These are phyloP conservation scores for Reinhardtius hippoglossoides DNA, from an alignment of 2,113 vertebrate genomes.

Conservation along the genomic window DNA sequence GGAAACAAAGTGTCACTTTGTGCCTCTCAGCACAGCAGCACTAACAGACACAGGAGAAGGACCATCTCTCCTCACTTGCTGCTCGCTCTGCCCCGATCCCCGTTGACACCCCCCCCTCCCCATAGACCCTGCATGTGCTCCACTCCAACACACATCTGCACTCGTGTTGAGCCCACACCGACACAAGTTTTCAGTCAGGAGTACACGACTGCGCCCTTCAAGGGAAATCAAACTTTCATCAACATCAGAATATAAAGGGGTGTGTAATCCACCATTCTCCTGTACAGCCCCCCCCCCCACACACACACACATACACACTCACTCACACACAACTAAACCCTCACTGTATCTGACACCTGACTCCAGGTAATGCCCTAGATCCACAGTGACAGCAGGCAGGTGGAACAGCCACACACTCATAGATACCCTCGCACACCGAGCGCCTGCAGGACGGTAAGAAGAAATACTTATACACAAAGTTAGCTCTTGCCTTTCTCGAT, in stretches of 20 bases:
- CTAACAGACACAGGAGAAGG: conserved; percentile 73
- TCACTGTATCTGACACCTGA: conserved; percentile 83
- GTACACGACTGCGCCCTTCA: not conserved
- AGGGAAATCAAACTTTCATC: conserved; percentile 34
- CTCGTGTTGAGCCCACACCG: not conserved
- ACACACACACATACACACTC: conserved; percentile 1
- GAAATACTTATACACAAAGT: conserved; percentile 44
- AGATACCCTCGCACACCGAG: conserved; percentile 56
- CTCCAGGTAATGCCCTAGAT: conserved; percentile 84
- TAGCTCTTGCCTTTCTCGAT: not conserved
- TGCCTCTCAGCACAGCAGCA: conserved; percentile 73
- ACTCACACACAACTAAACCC: conserved; percentile 27
- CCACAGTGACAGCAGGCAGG: conserved; percentile 83
- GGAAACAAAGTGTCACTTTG: conserved; percentile 83
- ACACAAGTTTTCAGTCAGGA: not conserved
- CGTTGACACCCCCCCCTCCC: conserved; percentile 48
- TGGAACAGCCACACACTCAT: conserved; percentile 74
- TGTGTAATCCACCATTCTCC: conserved; percentile 30
- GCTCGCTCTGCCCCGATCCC: conserved; percentile 24
- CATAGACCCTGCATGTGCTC: conserved; percentile 48
- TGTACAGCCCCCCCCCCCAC: not conserved
- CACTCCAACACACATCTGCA: conserved; percentile 47
- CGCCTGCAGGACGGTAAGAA: conserved; percentile 76
- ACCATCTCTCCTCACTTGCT: conserved; percentile 47
- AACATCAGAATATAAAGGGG: conserved; percentile 17